Evolutionary conservation across 1,140 invertebrate species (phyloP).

Genomic region (Trichomalopsis sarcophagae): DNA sequence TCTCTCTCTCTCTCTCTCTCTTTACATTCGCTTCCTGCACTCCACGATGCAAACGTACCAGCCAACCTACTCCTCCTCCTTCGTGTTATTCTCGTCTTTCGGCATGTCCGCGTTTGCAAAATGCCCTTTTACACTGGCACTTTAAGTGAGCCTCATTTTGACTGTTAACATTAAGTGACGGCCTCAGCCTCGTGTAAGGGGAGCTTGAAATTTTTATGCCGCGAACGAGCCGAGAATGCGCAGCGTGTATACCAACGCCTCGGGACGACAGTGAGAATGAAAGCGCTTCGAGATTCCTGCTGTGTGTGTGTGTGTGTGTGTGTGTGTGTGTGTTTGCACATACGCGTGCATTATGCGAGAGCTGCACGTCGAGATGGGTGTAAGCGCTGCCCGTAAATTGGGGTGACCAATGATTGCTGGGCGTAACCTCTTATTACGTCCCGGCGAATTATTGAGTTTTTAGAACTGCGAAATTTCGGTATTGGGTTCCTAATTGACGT

Average conservation of each 20-base stretch:
- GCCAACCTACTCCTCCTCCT: constrained; percentile 9
- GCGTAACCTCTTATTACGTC: neutral
- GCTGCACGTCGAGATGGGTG: neutral
- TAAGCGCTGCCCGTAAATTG: neutral
- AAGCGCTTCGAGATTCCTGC: neutral
- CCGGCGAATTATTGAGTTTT: neutral
- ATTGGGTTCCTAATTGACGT: neutral
- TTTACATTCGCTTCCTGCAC: neutral
- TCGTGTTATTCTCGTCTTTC: constrained; percentile 43
- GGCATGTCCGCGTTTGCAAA: constrained; percentile 25
- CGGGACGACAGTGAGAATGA: neutral
- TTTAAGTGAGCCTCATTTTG: constrained; percentile 50
- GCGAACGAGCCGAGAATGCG: constrained; percentile 25
- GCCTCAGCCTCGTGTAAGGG: constrained; percentile 13
- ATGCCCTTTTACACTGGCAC: constrained; percentile 49
- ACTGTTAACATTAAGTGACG: constrained; percentile 51
- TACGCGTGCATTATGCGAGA: neutral
- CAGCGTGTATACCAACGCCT: neutral
- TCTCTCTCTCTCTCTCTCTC: constrained; percentile 9
- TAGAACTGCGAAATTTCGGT: neutral
- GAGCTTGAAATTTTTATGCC: constrained; percentile 40
- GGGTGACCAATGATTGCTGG: neutral
- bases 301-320: neutral
- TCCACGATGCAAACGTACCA: neutral
- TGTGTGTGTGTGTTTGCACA: neutral